Evolutionary conservation across 2,797 vertebrate species (phyloP).

Genomic region (Pangasius mekongensis): DNA sequence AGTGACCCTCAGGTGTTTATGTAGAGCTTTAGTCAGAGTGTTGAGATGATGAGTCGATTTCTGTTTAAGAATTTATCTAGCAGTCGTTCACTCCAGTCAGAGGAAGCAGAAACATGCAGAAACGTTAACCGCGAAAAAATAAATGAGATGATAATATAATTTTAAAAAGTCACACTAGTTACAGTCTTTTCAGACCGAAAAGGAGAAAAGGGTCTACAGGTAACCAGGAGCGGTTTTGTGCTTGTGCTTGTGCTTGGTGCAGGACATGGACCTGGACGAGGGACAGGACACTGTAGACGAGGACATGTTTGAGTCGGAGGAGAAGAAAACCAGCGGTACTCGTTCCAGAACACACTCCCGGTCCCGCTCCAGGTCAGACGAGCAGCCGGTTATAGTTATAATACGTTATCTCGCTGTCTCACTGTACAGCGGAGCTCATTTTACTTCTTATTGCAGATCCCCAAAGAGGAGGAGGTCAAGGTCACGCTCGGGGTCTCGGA

Average conservation of each 20-base stretch:
- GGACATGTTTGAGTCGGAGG: constrained; percentile 90
- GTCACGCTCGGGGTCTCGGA: constrained; percentile 94
- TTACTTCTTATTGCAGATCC: constrained; percentile 77
- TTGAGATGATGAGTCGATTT: not conserved
- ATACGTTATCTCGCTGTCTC: not conserved
- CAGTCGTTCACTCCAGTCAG: not conserved
- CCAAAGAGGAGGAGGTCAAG: constrained; percentile 93
- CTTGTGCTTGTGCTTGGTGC: constrained; percentile 25
- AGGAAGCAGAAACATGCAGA: not conserved
- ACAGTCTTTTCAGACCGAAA: not conserved
- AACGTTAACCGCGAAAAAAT: not conserved
- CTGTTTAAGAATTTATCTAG: not conserved
- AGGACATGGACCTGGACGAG: constrained; percentile 99
- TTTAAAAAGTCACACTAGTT: not conserved
- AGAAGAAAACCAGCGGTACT: constrained; percentile 87
- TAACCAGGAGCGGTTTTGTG: not conserved
- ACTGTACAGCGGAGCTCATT: not conserved
- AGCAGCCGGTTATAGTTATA: not conserved
- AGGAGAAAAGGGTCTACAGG: not conserved
- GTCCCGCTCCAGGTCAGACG: constrained; percentile 90
- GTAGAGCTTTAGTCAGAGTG: not conserved
- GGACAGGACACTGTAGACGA: constrained; percentile 90
- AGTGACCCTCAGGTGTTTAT: too few relatives aligned
- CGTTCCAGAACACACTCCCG: constrained; percentile 91
- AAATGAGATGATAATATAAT: not conserved